phyloP scores from a whole-genome alignment of 1,140 invertebrate genomes.

The Mamestra configurata region DNA sequence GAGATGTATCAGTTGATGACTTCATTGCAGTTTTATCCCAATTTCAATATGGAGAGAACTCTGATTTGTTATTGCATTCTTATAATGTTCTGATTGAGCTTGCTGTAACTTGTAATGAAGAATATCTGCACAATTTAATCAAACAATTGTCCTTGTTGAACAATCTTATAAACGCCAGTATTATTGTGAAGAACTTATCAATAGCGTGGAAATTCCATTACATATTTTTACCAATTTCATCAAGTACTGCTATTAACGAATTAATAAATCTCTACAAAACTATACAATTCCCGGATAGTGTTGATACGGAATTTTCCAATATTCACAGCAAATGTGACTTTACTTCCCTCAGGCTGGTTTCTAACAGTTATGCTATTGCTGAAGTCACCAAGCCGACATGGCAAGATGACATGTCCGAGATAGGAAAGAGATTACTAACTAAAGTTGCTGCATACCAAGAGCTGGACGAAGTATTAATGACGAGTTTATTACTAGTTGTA shows the following conservation, averaged over 20 bases:
- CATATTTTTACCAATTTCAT: constrained; percentile 81
- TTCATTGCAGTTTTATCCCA: constrained; percentile 60
- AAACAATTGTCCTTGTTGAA: constrained; percentile 74
- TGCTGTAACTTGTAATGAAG: constrained; percentile 72
- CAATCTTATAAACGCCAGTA: constrained; percentile 71
- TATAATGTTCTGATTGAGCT: constrained; percentile 74
- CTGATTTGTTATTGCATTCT: constrained; percentile 66
- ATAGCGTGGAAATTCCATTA: constrained; percentile 83
- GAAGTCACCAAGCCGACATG: not conserved
- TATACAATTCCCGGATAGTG: constrained; percentile 49
- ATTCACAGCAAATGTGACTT: constrained; percentile 70
- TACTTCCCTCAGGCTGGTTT: constrained; percentile 71
- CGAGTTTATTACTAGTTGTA: constrained; percentile 71
- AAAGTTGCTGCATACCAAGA: constrained; percentile 75
- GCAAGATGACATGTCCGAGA: constrained; percentile 38
- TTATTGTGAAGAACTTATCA: constrained; percentile 77
- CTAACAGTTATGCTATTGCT: constrained; percentile 54
- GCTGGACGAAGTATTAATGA: constrained; percentile 77
- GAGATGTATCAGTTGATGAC: constrained; percentile 55
- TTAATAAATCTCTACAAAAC: constrained; percentile 75
- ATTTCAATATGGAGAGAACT: constrained; percentile 77
- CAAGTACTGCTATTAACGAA: constrained; percentile 73
- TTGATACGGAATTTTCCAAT: constrained; percentile 53
- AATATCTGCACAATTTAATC: constrained; percentile 74
- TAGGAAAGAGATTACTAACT: constrained; percentile 67